These are phyloP conservation scores for Pampusana beccarii DNA, from an alignment of 2,113 vertebrate genomes.

Conservation along the genomic window DNA sequence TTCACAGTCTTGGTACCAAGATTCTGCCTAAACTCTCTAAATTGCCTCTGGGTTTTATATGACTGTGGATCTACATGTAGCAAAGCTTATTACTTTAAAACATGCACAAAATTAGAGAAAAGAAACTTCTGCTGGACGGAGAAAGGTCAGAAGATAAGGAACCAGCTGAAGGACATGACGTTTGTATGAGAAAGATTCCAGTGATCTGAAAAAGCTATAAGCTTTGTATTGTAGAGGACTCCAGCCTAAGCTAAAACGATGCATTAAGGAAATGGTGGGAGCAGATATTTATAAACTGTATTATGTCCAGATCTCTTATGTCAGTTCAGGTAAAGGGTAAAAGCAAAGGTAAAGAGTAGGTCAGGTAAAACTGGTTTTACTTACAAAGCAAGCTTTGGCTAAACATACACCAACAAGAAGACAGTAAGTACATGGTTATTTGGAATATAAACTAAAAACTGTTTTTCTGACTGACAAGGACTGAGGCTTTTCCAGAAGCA, in stretches of 20 bases:
- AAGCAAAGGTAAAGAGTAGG: background rate
- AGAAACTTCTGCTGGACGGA: background rate
- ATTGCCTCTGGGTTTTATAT: background rate
- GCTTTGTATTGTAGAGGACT: background rate
- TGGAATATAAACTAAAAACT: background rate
- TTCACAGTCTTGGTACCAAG: background rate
- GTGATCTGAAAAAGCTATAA: background rate
- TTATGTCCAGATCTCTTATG: background rate
- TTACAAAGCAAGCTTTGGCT: background rate
- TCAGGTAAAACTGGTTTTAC: background rate
- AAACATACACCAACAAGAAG: background rate
- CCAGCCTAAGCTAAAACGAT: background rate
- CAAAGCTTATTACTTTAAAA: background rate
- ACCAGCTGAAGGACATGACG: background rate
- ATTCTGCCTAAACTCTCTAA: background rate
- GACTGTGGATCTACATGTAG: background rate
- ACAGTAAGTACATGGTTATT: background rate
- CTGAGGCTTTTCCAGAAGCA: background rate
- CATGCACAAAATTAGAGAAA: background rate
- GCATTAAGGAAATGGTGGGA: background rate
- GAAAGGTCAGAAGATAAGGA: background rate
- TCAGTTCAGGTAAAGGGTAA: background rate
- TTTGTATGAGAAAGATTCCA: background rate
- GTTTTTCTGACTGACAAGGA: background rate
- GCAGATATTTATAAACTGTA: background rate